Evolutionary conservation across 2,888 invertebrate species (phyloP), one percentile per base, ranked within the genome.

Genomic region (Pimpla rufipes): DNA sequence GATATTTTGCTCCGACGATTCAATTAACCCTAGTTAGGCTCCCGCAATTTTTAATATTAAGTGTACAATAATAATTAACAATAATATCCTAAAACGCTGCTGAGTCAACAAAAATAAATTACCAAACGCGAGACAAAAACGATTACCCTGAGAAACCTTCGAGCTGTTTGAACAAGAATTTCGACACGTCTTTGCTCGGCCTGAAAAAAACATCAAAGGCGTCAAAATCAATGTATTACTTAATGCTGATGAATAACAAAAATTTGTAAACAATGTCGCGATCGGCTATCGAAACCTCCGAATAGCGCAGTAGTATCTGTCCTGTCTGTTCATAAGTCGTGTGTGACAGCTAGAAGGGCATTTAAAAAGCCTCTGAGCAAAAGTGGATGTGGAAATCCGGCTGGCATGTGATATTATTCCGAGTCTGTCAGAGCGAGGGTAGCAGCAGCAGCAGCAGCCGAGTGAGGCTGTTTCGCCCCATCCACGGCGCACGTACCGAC

Each of bases 381-480:
- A 59, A 13, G 64, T 66, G 11, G 47, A 57, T 40, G 18, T 79
- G 13, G 55, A 79, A 66, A n/a, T 55, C 45, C 45, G 35, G 45
- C 55, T 73, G 79, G 66, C 37, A 77, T 62, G 37, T 18, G 57
- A 57, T 57, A 57, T 57, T 57, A 35, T 35, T 13, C 35, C 57
- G 13, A 35, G 35, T 16, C 67, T 37, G 35, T 52, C 37, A 5
- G 21, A 37, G 37, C 18, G 37, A 55, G 73, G 18, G 45, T 10
- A 23, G 55, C 23, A 67, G 50, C 16, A 45, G 29, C 57, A n/a
- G 18, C 29, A 71, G 62, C 37, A 42, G 50, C 35, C 57, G 57
- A 66, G 79, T 47, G 59, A 47, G 67, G 59, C 16, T 57, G 45
- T 55, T 76, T 64, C 35, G 55, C 55, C 45, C 55, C 18, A 55